Evolutionary conservation across 2,797 vertebrate species (phyloP).

Genomic region (Pseudomugil gertrudae): DNA sequence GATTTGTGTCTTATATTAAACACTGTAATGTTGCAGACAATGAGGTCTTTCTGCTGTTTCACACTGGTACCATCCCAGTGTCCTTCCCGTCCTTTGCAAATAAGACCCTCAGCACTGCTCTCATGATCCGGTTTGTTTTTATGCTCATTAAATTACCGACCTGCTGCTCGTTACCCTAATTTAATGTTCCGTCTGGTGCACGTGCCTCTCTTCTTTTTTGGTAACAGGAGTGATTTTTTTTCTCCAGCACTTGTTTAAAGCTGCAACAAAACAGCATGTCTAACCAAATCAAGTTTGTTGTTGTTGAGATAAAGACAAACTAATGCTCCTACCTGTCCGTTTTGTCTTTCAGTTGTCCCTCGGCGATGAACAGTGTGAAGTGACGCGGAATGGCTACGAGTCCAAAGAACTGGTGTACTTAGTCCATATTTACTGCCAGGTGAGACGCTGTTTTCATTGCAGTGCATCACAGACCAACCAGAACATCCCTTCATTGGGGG

Average conservation of each 20-base stretch:
- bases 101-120: not conserved
- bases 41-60: not conserved
- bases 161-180: not conserved
- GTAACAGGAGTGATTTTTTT: not conserved
- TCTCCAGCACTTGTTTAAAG: slow-evolving; percentile 12
- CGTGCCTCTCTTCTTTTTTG: not conserved
- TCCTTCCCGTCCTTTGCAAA: not conserved
- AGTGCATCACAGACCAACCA: too few relatives aligned
- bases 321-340: slow-evolving; percentile 14
- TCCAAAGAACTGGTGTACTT: slow-evolving; percentile 97
- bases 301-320: not conserved
- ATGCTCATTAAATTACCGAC: not conserved
- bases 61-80: too few relatives aligned
- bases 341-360: slow-evolving; percentile 84
- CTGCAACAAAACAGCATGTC: not conserved
- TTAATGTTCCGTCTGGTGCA: not conserved
- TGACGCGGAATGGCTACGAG: slow-evolving; percentile 92
- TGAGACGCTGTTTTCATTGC: slow-evolving; percentile 64
- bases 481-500: too few relatives aligned
- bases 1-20: not conserved
- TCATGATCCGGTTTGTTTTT: not conserved
- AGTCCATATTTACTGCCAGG: slow-evolving; percentile 97
- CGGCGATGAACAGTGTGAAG: slow-evolving; percentile 94
- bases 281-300: not conserved
- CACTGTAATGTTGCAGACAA: not conserved